Base-by-base conservation (phyloP, 1,140 invertebrate genomes). In the Trichonephila clavata region DNA sequence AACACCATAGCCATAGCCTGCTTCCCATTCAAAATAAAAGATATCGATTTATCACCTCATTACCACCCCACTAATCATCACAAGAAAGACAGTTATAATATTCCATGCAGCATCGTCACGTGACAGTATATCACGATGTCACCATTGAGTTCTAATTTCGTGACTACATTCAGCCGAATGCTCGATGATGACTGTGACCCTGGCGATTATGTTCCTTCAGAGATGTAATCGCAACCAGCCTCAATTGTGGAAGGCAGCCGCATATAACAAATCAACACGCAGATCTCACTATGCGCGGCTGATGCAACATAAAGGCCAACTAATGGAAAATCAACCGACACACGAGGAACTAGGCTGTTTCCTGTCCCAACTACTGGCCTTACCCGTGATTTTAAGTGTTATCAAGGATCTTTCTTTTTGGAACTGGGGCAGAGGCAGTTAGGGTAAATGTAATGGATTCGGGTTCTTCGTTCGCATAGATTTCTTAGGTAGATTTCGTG, bases 171-270 rank as follows among this genome's bases (percentile, higher is more conserved):
- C 50, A 77, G 71, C 5, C 18, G 71, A 77, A 39, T 77, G 71
- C 71, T 77, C 14, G 27, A 7, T 6, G 71, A 77, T 39, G 71
- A 77, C 71, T 77, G 71, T 77, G 71, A 77, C 71, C 71, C 71
- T 77, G 4, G 71, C 27, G 71, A 77, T 39, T 27, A 77, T 39
- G 27, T 18, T 77, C 16, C 27, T 77, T 20, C 71, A 20, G 13
- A 32, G 71, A 77, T 77, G 10, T 39, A 77, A 77, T 77, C 71
- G 24, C n/a, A 77, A 20, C 32, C 18, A 27, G 0, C 27, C 71
- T 32, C 71, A 32, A 39, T 39, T 77, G 32, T 39, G 14, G 71
- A 32, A 39, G 27, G 6, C 71, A 77, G 71, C 6, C 27, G 5
- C 71, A 77, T 32, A 77, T 32, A 77, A 16, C 27, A 32, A 32